phyloP scores from a whole-genome alignment of 2,797 vertebrate genomes.

The Nannoperca australis region DNA sequence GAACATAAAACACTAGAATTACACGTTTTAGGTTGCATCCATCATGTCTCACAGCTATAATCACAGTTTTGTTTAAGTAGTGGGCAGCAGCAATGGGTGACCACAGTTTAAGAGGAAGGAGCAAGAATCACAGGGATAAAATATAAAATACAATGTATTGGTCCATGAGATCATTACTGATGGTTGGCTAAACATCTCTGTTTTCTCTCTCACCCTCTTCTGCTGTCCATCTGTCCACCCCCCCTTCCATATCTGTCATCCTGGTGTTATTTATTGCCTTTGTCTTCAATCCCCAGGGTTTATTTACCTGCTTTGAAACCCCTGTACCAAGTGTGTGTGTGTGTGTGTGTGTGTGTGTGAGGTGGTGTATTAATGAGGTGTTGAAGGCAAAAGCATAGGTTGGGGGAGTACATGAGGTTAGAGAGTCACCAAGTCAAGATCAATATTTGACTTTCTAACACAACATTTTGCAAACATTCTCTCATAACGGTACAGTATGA shows the following conservation, averaged over 20 bases:
- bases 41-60: not conserved
- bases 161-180: conserved; percentile 37
- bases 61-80: too few relatives aligned
- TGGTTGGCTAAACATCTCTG: conserved; percentile 41
- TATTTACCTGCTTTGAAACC: conserved; percentile 62
- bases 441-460: not conserved
- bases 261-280: conserved; percentile 68
- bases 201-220: conserved; percentile 46
- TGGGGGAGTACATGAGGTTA: conserved; percentile 28
- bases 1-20: conserved; percentile 4
- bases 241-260: conserved; percentile 58
- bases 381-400: conserved; percentile 30
- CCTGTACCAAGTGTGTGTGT: conserved; percentile 31
- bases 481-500: not conserved
- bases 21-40: not conserved
- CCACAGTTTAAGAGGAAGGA: conserved; percentile 8
- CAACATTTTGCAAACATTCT: not conserved
- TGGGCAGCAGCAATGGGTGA: conserved; percentile 19
- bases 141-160: conserved; percentile 27
- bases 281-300: conserved; percentile 59
- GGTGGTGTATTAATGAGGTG: conserved; percentile 55
- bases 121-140: not conserved
- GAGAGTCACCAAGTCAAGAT: conserved; percentile 10
- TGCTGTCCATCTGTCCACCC: conserved; percentile 29
- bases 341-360: conserved; percentile 35